Percentiles rank a stretch among this genome's conserved stretches.
Evolutionary conservation across 2,113 vertebrate species (phyloP).

Genomic region (Lepus americanus): DNA sequence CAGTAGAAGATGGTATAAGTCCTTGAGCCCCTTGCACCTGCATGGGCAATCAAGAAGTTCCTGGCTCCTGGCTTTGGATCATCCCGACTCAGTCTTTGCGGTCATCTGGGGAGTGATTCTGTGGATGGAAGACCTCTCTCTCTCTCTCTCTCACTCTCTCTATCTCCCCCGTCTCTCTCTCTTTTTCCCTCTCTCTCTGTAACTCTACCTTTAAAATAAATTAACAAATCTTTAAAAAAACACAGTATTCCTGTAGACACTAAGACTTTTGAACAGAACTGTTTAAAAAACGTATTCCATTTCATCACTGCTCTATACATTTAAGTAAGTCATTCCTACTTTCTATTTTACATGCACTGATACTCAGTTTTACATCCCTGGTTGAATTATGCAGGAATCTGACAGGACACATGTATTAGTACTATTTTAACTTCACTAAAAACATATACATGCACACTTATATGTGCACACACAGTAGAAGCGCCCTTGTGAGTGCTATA

Average conservation of each 20-base stretch:
- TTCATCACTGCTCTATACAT: background rate
- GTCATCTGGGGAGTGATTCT: too few relatives aligned
- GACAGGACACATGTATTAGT: background rate
- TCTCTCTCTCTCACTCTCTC: too few relatives aligned
- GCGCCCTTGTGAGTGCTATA: background rate
- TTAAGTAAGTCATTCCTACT: background rate
- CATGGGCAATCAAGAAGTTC: too few relatives aligned
- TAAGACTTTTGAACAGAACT: background rate
- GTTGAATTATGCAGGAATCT: background rate
- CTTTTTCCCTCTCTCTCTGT: too few relatives aligned
- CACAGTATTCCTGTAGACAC: background rate
- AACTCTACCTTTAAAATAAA: too few relatives aligned
- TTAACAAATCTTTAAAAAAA: too few relatives aligned
- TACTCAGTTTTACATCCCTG: background rate
- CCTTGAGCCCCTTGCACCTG: too few relatives aligned
- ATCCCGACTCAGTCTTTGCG: too few relatives aligned
- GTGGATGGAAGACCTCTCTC: too few relatives aligned
- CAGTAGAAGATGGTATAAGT: too few relatives aligned
- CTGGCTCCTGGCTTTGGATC: too few relatives aligned
- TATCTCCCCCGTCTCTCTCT: too few relatives aligned
- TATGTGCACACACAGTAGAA: background rate
- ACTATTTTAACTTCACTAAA: background rate
- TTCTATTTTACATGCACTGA: background rate
- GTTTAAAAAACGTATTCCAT: background rate
- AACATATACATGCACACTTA: background rate